phyloP scores from a whole-genome alignment of 2,113 vertebrate species.

The Chamaea fasciata region DNA sequence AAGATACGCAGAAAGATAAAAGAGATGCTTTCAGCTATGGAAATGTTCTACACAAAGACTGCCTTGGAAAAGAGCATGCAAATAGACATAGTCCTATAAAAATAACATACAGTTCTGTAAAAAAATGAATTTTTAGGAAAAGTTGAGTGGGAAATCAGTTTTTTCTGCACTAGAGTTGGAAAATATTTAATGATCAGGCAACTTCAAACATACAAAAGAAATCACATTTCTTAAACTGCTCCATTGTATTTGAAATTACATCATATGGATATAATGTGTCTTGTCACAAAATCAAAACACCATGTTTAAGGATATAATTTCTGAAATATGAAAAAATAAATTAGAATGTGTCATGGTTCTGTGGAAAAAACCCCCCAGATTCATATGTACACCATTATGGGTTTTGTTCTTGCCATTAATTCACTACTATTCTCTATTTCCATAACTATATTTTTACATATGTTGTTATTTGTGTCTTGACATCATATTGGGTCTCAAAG shows the following conservation, averaged over 20 bases:
- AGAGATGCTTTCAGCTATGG: background rate
- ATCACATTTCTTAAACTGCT: background rate
- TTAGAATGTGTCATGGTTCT: background rate
- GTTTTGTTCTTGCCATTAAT: background rate
- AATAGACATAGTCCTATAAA: background rate
- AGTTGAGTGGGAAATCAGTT: background rate
- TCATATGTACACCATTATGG: background rate
- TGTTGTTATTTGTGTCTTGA: background rate
- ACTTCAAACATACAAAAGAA: background rate
- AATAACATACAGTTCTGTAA: background rate
- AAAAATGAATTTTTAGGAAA: background rate
- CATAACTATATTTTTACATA: background rate
- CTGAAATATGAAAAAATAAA: background rate
- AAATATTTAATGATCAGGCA: background rate
- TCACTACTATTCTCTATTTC: background rate
- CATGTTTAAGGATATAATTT: background rate
- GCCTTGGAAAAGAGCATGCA: background rate
- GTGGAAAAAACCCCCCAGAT: background rate
- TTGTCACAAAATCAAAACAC: background rate
- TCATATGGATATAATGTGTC: background rate
- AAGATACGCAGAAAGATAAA: background rate
- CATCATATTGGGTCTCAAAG: background rate
- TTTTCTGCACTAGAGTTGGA: background rate
- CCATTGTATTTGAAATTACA: background rate
- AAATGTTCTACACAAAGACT: background rate